These are phyloP conservation scores for Cylloceria caligata DNA, from an alignment of 2,888 invertebrate species.

Conservation along the genomic window DNA sequence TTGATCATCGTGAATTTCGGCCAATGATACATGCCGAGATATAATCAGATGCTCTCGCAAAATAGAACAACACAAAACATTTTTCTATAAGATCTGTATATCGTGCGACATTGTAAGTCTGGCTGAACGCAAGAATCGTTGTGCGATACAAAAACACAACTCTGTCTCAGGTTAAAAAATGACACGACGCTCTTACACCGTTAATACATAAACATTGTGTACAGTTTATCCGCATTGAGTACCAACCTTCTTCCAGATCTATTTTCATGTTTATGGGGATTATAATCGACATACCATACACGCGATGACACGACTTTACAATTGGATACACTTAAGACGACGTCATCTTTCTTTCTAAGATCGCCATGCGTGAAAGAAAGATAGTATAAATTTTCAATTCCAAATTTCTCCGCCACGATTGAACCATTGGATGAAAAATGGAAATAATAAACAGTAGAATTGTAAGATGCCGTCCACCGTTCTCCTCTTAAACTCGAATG, in stretches of 20 bases:
- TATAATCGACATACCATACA: not conserved
- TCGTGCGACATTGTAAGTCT: slow-evolving; percentile 7
- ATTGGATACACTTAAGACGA: not conserved
- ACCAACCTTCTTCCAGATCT: not conserved
- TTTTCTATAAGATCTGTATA: too few species aligned
- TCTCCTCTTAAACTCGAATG: too few species aligned
- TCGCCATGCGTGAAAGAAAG: too few species aligned
- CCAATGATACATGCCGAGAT: not conserved
- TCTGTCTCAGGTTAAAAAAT: not conserved
- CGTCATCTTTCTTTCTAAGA: not conserved
- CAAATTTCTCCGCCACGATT: too few species aligned
- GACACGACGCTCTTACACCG: not conserved
- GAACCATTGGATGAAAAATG: too few species aligned
- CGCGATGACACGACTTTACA: not conserved
- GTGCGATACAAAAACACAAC: not conserved
- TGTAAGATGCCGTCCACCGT: too few species aligned
- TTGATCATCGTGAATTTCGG: not conserved
- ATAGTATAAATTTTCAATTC: too few species aligned
- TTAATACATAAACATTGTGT: slow-evolving; percentile 10
- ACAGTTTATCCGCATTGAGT: slow-evolving; percentile 10
- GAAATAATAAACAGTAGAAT: too few species aligned
- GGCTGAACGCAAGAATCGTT: slow-evolving; percentile 6
- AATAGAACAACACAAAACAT: too few species aligned
- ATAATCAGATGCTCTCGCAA: not conserved
- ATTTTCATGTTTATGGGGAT: not conserved